Percentiles rank a stretch among this genome's conserved stretches.
phyloP scores from a whole-genome alignment of 2,888 invertebrate species.

The Tenthredo livida region DNA sequence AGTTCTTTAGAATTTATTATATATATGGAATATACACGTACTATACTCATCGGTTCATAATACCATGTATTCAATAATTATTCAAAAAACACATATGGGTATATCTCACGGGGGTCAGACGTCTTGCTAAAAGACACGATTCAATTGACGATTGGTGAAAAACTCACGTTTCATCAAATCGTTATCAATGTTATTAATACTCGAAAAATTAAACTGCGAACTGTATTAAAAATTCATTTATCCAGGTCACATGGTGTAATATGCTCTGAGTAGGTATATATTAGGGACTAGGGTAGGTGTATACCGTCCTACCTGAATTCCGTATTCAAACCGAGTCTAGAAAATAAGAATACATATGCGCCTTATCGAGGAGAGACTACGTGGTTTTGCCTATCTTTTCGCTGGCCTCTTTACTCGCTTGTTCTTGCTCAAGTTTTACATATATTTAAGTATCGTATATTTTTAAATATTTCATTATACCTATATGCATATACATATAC shows the following conservation, averaged over 20 bases:
- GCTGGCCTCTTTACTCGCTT: background rate
- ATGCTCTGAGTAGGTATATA: background rate
- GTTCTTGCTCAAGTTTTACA: background rate
- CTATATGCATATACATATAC: background rate
- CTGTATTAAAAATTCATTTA: too few relatives aligned
- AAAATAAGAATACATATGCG: background rate
- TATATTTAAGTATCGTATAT: background rate
- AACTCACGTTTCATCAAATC: too few relatives aligned
- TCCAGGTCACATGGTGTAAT: background rate
- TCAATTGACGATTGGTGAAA: too few relatives aligned
- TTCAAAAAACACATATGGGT: too few relatives aligned
- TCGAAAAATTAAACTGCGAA: too few relatives aligned
- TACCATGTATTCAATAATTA: background rate
- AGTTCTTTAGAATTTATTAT: slow-evolving; percentile 37
- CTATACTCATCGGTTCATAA: background rate
- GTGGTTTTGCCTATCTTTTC: background rate
- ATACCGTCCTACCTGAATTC: background rate
- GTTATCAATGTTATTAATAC: too few relatives aligned
- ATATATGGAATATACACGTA: background rate
- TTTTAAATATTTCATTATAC: background rate
- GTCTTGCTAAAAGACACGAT: too few relatives aligned
- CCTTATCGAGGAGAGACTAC: background rate
- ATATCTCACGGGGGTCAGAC: too few relatives aligned
- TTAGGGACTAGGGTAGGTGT: too few relatives aligned
- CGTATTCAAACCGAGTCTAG: background rate